Evolutionary conservation across 2,113 vertebrate species (phyloP).

Genomic region (Deroptyus accipitrinus): DNA sequence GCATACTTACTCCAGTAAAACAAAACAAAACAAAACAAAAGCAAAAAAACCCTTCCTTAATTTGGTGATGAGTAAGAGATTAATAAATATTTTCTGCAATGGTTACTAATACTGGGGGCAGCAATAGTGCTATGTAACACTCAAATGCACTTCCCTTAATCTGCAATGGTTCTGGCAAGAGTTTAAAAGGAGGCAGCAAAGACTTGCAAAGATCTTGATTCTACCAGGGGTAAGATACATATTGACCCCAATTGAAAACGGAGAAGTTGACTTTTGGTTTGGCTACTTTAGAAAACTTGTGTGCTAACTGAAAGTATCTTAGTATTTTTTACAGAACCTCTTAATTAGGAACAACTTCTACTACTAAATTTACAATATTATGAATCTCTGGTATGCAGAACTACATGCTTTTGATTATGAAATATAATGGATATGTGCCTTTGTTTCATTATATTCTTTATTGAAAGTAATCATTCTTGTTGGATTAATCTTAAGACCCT

Average conservation of each 20-base stretch:
- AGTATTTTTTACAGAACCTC: background rate
- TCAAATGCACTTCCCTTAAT: background rate
- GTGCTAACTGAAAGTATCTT: background rate
- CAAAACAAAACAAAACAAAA: background rate
- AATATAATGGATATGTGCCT: fast-evolving
- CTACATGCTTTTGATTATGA: background rate
- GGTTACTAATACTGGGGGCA: background rate
- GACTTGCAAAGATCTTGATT: background rate
- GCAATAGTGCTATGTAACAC: background rate
- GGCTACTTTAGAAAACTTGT: background rate
- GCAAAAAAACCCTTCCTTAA: background rate
- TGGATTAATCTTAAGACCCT: background rate
- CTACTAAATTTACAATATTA: background rate
- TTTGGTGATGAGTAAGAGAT: background rate
- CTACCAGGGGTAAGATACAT: background rate
- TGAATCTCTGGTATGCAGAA: background rate
- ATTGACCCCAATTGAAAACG: background rate
- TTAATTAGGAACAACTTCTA: background rate
- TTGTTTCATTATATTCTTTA: background rate
- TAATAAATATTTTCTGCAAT: background rate
- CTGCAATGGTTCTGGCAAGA: fast-evolving
- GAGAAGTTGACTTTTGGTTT: background rate
- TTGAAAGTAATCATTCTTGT: background rate
- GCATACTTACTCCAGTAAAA: background rate
- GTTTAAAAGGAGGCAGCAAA: background rate